Base-by-base conservation (phyloP, 2,113 vertebrate genomes). In the Phalacrocorax brasilianus region DNA sequence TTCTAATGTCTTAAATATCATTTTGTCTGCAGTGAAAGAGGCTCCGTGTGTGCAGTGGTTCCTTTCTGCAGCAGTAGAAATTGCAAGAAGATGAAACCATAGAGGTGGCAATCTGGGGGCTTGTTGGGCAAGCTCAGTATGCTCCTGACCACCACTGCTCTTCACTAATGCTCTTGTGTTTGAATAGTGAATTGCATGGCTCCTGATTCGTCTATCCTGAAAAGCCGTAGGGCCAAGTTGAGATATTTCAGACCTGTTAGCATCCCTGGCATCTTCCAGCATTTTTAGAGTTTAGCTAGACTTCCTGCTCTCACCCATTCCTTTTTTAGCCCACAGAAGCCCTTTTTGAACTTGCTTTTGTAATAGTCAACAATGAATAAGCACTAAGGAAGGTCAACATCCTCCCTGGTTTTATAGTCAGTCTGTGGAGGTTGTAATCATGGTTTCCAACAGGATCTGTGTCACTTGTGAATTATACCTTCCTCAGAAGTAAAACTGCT, bases 381-480 rank as follows among this genome's bases (percentile, higher is more conserved):
- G 89, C 61, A 70, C 65, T 71, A 75, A 93, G 40, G 53, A 96
- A 91, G 87, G 74, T 93, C 65, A 77, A 49, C 45, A 88, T 62
- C 61, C 81, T 94, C 28, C 7, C 58, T 94, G 53, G 65, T 95
- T 96, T 97, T 94, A 50, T 56, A 58, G 38, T 50, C 35, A 27
- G 5, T 89, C 71, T 86, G 49, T 89, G 78, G 71, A 93, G 63
- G 58, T 61, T 17, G 4, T 97, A 97, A 97, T 97, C 72, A 91
- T 68, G 89, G 82, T 76, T 94, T 91, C 66, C 65, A 81, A 44
- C 49, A 76, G 84, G 84, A 95, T 93, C 89, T 91, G 78, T 88
- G 72, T 88, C 80, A 93, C 70, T 94, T 66, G 53, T 91, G 82
- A 95, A 88, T 95, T 95, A 93, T 70, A 96, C 73, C 55, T 97